Evolutionary conservation across 2,113 vertebrate genomes (phyloP).

Genomic region (Danionella cerebrum): DNA sequence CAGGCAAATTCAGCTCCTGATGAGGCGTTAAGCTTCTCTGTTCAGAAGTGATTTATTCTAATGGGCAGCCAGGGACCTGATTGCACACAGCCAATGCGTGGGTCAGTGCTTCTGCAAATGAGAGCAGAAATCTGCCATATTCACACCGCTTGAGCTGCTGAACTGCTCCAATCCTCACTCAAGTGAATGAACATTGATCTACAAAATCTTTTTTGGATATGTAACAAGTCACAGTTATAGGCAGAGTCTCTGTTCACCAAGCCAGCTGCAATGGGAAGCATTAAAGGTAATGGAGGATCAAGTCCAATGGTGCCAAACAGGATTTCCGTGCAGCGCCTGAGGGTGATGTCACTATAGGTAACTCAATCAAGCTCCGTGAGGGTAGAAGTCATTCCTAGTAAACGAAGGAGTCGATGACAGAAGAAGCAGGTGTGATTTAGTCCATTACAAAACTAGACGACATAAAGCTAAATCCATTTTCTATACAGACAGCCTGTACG

Average conservation of each 20-base stretch:
- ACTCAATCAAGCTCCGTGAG: not conserved
- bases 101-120: conserved; percentile 71
- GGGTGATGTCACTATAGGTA: conserved; percentile 19
- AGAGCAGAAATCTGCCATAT: conserved; percentile 63
- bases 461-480: not conserved
- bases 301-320: not conserved
- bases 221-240: not conserved
- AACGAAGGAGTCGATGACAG: not conserved
- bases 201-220: not conserved
- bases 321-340: conserved; percentile 2
- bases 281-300: not conserved
- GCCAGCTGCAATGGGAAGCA: not conserved
- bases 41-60: conserved; percentile 72
- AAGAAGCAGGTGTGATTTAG: not conserved
- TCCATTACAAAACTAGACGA: not conserved
- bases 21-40: conserved; percentile 65
- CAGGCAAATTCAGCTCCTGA: conserved; percentile 60
- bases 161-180: not conserved
- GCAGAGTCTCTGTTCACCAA: not conserved
- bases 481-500: not conserved
- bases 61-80: conserved; percentile 69
- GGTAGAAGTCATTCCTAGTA: not conserved
- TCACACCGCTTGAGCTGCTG: conserved; percentile 49
- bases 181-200: not conserved
- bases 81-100: conserved; percentile 60